phyloP scores from a whole-genome alignment of 2,888 invertebrate genomes.

The Azorinus chamasolen region DNA sequence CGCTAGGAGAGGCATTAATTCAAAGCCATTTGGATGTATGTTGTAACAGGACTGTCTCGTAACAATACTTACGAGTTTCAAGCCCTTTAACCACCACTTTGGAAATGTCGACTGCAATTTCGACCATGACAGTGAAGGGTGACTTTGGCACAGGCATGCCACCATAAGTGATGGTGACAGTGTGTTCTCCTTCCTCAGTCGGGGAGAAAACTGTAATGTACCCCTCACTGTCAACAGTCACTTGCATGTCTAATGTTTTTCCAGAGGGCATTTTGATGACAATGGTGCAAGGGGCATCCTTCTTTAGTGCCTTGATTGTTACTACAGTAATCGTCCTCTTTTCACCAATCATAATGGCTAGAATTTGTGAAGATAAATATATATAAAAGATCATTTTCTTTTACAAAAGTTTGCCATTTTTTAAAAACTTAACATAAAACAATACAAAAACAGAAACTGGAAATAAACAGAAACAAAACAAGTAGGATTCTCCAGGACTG shows the following conservation, averaged over 20 bases:
- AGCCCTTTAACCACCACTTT: slow-evolving; percentile 95
- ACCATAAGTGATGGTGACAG: slow-evolving; percentile 85
- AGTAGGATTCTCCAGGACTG: too few relatives aligned
- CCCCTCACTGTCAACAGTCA: slow-evolving; percentile 92
- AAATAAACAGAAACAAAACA: too few relatives aligned
- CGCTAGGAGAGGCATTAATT: too few relatives aligned
- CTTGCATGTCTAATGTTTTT: slow-evolving; percentile 90
- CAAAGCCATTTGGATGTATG: too few relatives aligned
- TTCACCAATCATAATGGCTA: slow-evolving; percentile 64
- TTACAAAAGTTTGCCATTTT: too few relatives aligned
- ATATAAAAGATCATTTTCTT: not conserved
- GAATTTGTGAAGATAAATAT: slow-evolving; percentile 10
- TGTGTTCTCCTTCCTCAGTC: slow-evolving; percentile 85
- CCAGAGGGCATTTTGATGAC: slow-evolving; percentile 82
- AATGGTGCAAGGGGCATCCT: slow-evolving; percentile 62
- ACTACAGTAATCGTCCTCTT: slow-evolving; percentile 57
- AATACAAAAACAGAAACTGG: too few relatives aligned
- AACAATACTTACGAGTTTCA: slow-evolving; percentile 92
- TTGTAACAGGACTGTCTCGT: too few relatives aligned
- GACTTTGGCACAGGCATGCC: slow-evolving; percentile 85
- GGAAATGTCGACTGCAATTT: slow-evolving; percentile 90
- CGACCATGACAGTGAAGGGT: slow-evolving; percentile 86
- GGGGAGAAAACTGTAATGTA: slow-evolving; percentile 84
- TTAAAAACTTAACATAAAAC: too few relatives aligned
- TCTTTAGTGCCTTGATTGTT: slow-evolving; percentile 61